Base-by-base conservation (phyloP, 2,113 vertebrate species). In the Todiramphus chloris region DNA sequence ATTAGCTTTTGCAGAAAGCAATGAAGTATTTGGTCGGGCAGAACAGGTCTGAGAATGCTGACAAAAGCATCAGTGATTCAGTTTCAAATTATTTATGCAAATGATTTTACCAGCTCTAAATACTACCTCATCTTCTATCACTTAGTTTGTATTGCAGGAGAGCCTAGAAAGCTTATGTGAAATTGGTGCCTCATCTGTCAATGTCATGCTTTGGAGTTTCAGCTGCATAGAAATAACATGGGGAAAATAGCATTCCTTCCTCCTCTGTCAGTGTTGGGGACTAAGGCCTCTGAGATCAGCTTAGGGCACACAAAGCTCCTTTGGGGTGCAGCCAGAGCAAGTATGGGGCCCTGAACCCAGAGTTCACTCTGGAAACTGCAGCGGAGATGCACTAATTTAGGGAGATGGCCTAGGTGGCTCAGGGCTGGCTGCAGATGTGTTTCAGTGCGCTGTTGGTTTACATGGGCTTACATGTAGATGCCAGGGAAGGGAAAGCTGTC, bases 21-120 rank as follows among this genome's bases (percentile, higher is more conserved):
- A 43, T 62, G 30, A 78, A 94, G 24, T 72, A 14, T 88, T 84
- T 94, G 43, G 21, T 78, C 31, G 63, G 48, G 30, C 31, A 94
- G 68, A 94, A 70, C 9, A 87, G 41, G 37, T 81, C 74, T 80
- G 14, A 77, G 46, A 94, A 87, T 37, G 13, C 50, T 83, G 55
- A 83, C 23, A 86, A 62, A 86, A 91, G 43, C 28, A 35, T 73
- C 79, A 83, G 10, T 18, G 67, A 41, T 91, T 92, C 41, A 80
- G 20, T 87, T 95, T 92, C 59, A 39, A 72, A 75, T 83, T 53
- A 64, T n/a, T n/a, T n/a, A n/a, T n/a, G n/a, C n/a, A n/a, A 76
- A 76, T 74, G 51, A 64, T 94, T 93, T 94, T 90, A 87, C 76
- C 83, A 83, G 30, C 58, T 82, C 79, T 90, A 41, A 83, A 86